A percentile compares a stretch with the other conserved stretches of the same genome.
phyloP scores from a whole-genome alignment of 1,140 invertebrate genomes.

The Drosophila pseudoobscura region DNA sequence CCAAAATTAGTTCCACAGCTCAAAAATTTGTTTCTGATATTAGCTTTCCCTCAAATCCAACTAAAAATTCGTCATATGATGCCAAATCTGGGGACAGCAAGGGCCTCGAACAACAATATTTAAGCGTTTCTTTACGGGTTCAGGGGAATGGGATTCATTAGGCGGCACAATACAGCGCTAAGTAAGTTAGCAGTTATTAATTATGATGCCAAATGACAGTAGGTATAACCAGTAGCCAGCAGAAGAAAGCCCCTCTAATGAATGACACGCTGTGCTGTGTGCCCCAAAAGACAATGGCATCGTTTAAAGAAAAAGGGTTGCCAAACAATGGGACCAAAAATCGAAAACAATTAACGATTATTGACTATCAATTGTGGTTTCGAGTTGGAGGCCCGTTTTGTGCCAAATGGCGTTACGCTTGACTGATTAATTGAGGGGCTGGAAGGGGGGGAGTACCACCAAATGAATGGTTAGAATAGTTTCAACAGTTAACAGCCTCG shows the following conservation, averaged over 20 bases:
- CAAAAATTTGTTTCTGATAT: too few relatives aligned
- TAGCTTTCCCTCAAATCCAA: constrained; percentile 4
- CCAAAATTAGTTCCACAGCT: too few relatives aligned
- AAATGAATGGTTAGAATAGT: constrained; percentile 43
- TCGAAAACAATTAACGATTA: constrained; percentile 74
- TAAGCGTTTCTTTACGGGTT: constrained; percentile 23
- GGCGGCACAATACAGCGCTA: constrained; percentile 56
- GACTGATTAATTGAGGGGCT: constrained; percentile 67
- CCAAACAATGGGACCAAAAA: constrained; percentile 36
- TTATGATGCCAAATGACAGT: constrained; percentile 31
- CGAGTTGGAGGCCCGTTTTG: constrained; percentile 48
- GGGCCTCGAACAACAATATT: background rate
- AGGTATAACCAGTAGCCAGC: constrained; percentile 45
- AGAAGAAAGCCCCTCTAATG: constrained; percentile 52
- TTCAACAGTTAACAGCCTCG: constrained; percentile 65
- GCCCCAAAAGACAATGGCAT: constrained; percentile 59
- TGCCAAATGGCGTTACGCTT: constrained; percentile 75
- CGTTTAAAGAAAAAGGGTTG: constrained; percentile 57
- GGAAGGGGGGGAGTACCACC: background rate
- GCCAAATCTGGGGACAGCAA: background rate
- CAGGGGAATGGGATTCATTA: constrained; percentile 67
- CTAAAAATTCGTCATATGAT: constrained; percentile 19
- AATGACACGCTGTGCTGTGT: constrained; percentile 57
- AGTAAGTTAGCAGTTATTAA: constrained; percentile 77
- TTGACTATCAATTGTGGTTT: constrained; percentile 64